Evolutionary conservation across 2,888 invertebrate species (phyloP).

Genomic region (Ariolimax columbianus): DNA sequence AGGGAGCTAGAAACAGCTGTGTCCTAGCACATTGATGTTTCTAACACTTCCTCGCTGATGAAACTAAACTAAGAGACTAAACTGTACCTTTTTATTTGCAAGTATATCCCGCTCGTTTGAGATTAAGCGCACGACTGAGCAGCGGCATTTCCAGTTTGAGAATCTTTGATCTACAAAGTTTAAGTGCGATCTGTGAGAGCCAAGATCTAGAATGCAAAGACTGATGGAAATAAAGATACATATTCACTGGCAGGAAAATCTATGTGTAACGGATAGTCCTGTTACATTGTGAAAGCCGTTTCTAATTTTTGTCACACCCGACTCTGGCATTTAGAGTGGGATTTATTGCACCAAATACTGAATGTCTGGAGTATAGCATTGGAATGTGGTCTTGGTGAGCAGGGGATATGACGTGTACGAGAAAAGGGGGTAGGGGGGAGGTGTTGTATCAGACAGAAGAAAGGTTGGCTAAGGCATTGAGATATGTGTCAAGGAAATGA

Average conservation of each 20-base stretch:
- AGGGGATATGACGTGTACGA: not conserved
- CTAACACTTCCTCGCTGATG: too few relatives aligned
- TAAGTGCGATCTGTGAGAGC: not conserved
- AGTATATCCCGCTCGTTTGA: too few relatives aligned
- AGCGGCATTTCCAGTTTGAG: not conserved
- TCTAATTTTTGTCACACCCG: slow-evolving; percentile 33
- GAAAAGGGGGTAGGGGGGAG: not conserved
- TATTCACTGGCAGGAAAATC: not conserved
- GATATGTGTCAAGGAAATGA: not conserved
- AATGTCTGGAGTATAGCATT: not conserved
- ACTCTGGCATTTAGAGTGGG: slow-evolving; percentile 27
- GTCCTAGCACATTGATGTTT: too few relatives aligned
- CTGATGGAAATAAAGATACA: not conserved
- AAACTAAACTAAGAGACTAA: too few relatives aligned
- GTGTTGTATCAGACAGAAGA: not conserved
- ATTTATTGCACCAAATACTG: not conserved
- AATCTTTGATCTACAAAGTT: not conserved
- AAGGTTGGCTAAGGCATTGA: not conserved
- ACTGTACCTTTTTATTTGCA: too few relatives aligned
- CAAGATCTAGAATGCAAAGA: not conserved
- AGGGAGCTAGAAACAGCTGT: not conserved
- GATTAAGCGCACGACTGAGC: too few relatives aligned
- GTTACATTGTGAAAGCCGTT: slow-evolving; percentile 28
- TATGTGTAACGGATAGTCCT: slow-evolving; percentile 7
- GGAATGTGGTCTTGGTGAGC: slow-evolving; percentile 11